Base-by-base conservation (phyloP, 2,888 invertebrate species). In the Platynereis dumerilii region DNA sequence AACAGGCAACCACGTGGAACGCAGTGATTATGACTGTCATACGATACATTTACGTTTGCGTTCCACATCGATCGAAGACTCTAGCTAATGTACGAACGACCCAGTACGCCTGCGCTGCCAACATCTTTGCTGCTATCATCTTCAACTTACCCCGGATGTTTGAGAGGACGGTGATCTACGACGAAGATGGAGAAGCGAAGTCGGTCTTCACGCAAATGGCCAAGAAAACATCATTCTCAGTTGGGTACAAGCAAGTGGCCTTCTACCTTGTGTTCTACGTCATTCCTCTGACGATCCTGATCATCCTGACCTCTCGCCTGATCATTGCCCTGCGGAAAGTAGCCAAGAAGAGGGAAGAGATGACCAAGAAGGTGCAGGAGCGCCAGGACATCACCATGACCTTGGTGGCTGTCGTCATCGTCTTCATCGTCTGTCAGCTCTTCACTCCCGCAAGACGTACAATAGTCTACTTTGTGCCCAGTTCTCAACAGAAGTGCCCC, bases 371-470 rank as follows among this genome's bases (percentile, higher is more conserved):
- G n/a, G n/a, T n/a, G 3, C 48, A 48, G 17, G 48, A 48, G 7
- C 48, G 48, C 3, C 48, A 48, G n/a, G 48, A 48, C 48, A 48
- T 48, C 48, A 48, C 48, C n/a, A 48, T 48, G n/a, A 22, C 48
- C 7, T n/a, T 48, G n/a, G 48, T 48, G 3, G n/a, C 48, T 48
- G 48, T 48, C 17, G 48, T 48, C 10, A 48, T 48, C n/a, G 48
- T 48, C 3, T 48, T 48, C n/a, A 20, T 48, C 22, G 17, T 48
- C 48, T 48, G 48, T 48, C 48, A 48, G 17, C n/a, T 48, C 7
- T 48, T 48, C 48, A 48, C n/a, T 48, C 48, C 48, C 7, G 22
- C 17, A 5, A n/a, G 48, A 20, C 48, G 48, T 22, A 20, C n/a
- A 3, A n/a, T 48, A 5, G n/a, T 48, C 48, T 48, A 22, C 7